Conservation (phyloP, 2,113 vertebrate genomes). For the Tylochromis polylepis region DNA sequence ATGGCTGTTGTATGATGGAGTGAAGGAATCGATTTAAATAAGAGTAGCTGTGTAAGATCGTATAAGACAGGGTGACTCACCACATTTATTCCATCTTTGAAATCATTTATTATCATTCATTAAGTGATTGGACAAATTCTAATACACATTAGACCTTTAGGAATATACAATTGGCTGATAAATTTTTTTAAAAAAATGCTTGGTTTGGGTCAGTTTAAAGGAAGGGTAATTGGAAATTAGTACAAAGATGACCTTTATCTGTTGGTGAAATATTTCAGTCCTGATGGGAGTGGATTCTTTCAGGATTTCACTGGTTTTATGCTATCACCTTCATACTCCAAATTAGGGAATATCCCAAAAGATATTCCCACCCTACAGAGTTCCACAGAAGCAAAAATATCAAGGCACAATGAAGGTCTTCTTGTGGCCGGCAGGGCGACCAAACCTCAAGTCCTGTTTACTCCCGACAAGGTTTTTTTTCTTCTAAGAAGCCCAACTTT, state of each 20-base stretch:
- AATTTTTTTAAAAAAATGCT: background rate
- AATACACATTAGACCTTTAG: background rate
- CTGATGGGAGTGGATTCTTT: background rate
- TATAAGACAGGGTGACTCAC: background rate
- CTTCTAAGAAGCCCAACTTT: background rate
- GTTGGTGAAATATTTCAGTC: background rate
- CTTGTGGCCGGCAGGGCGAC: accelerated
- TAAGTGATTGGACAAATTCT: background rate
- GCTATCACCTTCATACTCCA: background rate
- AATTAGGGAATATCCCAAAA: background rate
- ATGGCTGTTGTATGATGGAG: background rate
- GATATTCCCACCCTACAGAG: accelerated
- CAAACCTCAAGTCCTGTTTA: background rate
- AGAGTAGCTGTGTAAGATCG: background rate
- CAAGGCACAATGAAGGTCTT: background rate
- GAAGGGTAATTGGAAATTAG: background rate
- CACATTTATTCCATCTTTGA: background rate
- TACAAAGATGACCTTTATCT: background rate
- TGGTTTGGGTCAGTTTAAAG: background rate
- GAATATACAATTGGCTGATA: background rate
- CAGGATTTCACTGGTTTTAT: background rate
- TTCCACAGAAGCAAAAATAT: background rate
- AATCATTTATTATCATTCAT: background rate
- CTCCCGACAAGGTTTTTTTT: too few relatives aligned
- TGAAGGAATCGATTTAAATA: background rate